These are phyloP conservation scores for Blastomussa wellsi DNA, from an alignment of 92 coral and sea anemone species.

Conservation along the genomic window DNA sequence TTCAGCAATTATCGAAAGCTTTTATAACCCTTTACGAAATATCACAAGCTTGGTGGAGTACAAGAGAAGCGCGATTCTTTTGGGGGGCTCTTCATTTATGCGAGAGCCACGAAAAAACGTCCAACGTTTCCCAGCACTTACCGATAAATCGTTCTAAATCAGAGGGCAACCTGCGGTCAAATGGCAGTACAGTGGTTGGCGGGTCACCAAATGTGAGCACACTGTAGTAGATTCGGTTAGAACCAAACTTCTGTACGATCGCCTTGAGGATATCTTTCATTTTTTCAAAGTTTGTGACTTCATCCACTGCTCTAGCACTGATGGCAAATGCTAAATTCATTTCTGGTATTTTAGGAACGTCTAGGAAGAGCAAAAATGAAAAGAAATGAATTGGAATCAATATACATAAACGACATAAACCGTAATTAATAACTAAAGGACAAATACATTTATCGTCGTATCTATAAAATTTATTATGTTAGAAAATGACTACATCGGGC, in stretches of 20 bases:
- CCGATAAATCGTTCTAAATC: conserved; percentile 44
- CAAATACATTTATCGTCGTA: too few relatives aligned
- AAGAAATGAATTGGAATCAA: background rate
- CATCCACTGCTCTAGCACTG: conserved; percentile 63
- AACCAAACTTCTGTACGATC: conserved; percentile 62
- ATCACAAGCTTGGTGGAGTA: background rate
- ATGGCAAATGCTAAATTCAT: conserved; percentile 72
- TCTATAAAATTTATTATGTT: too few relatives aligned
- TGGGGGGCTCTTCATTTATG: background rate
- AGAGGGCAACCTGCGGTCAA: conserved; percentile 34
- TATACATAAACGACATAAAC: too few relatives aligned
- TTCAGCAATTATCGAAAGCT: too few relatives aligned
- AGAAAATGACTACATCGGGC: too few relatives aligned
- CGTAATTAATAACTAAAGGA: too few relatives aligned
- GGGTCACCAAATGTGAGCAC: conserved; percentile 64
- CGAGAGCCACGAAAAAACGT: background rate
- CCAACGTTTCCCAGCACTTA: background rate
- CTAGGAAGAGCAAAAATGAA: conserved; percentile 25
- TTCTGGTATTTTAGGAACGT: conserved; percentile 46
- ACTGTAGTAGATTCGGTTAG: conserved; percentile 67
- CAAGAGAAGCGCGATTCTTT: too few relatives aligned
- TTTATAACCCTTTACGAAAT: too few relatives aligned
- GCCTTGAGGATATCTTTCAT: conserved; percentile 73
- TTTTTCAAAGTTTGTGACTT: conserved; percentile 60
- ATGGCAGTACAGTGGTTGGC: conserved; percentile 49